These are phyloP conservation scores for Epicauta chinensis DNA, from an alignment of 1,140 invertebrate genomes.

Conservation along the genomic window DNA sequence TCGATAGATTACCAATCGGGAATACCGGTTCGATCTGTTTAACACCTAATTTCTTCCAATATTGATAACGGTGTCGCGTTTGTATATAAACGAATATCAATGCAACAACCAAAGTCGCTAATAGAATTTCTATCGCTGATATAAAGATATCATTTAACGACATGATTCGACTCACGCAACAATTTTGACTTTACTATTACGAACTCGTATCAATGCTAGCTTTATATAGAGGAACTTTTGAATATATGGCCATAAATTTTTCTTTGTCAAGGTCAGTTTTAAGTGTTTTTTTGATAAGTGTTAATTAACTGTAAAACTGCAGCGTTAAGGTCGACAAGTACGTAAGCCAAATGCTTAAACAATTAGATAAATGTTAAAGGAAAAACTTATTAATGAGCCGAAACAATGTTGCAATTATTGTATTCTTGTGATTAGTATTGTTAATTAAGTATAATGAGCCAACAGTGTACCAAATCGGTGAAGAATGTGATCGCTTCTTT, in stretches of 20 bases:
- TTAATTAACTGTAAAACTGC: no score
- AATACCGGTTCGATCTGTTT: constrained; percentile 17
- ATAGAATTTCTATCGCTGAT: not conserved
- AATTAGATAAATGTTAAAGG: no score
- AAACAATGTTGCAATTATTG: constrained; percentile 38
- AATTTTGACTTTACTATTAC: constrained; percentile 26
- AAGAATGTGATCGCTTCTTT: constrained; percentile 43
- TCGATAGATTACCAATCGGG: constrained; percentile 16
- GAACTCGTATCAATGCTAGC: no score
- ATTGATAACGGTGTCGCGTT: constrained; percentile 5
- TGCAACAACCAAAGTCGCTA: not conserved
- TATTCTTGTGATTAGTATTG: constrained; percentile 42
- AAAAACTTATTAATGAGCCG: constrained; percentile 43
- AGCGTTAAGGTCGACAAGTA: constrained; percentile 63
- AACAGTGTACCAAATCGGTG: constrained; percentile 41
- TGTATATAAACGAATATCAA: not conserved
- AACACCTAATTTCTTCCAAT: constrained; percentile 21
- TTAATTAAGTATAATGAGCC: constrained; percentile 45
- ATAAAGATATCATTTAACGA: no score
- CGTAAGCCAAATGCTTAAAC: no score
- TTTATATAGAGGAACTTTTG: no score
- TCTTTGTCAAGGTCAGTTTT: no score
- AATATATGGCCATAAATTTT: no score
- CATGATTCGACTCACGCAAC: not conserved
- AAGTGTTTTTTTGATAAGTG: no score